Conservation (phyloP, 2,888 invertebrate species). For the Lacanobia oleracea region DNA sequence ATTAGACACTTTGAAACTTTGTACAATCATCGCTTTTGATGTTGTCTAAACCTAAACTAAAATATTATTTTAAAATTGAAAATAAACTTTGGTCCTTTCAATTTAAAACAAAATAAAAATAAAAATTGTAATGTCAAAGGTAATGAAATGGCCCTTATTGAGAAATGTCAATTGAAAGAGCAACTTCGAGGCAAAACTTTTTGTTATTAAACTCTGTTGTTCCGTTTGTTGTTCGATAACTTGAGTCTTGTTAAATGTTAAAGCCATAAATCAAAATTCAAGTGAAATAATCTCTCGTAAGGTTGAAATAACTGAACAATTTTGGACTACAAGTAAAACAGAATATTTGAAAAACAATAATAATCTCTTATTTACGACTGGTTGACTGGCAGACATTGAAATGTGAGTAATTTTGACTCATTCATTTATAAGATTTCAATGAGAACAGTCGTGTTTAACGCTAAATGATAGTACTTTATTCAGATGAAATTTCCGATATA, state of each 20-base stretch:
- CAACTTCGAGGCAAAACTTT: constrained; percentile 65
- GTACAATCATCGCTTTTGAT: constrained; percentile 19
- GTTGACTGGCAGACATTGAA: constrained; percentile 17
- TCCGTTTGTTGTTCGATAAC: constrained; percentile 70
- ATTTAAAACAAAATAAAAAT: constrained; percentile 47
- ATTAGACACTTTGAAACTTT: constrained; percentile 28
- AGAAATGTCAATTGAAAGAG: constrained; percentile 66
- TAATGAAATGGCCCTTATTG: constrained; percentile 65
- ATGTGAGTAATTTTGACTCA: constrained; percentile 28
- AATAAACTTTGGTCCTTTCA: constrained; percentile 33
- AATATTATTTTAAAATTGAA: constrained; percentile 32
- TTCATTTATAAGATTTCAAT: constrained; percentile 25
- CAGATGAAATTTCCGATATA: constrained; percentile 12
- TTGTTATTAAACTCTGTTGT: constrained; percentile 70
- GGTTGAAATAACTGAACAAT: constrained; percentile 62
- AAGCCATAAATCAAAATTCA: constrained; percentile 75
- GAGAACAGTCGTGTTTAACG: constrained; percentile 15
- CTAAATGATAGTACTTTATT: constrained; percentile 37
- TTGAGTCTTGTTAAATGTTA: constrained; percentile 73
- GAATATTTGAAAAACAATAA: constrained; percentile 50
- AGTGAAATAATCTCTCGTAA: constrained; percentile 66
- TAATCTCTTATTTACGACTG: constrained; percentile 20
- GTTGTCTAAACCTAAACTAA: constrained; percentile 1
- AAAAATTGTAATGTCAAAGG: constrained; percentile 53
- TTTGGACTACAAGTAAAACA: constrained; percentile 31